These are phyloP conservation scores for Geotria australis DNA, from an alignment of 2,797 vertebrate genomes.

Conservation along the genomic window DNA sequence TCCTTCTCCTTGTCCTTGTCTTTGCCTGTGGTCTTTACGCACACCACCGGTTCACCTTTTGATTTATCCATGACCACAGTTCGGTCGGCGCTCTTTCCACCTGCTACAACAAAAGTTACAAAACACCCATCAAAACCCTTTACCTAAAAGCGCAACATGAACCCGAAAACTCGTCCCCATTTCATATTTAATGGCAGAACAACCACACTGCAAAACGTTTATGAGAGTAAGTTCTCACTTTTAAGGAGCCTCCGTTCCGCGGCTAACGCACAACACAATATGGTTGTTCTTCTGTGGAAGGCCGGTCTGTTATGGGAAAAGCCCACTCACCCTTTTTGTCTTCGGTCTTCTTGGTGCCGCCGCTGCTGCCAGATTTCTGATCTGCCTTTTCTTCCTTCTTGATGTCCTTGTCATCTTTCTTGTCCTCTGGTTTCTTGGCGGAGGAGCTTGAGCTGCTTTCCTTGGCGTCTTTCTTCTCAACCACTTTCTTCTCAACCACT, in stretches of 20 bases:
- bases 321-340: too few species aligned
- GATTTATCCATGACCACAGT: conserved; percentile 89
- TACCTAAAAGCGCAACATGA: too few species aligned
- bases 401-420: conserved; percentile 29
- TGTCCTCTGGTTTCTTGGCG: conserved; percentile 23
- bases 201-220: too few species aligned
- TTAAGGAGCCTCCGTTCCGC: too few species aligned
- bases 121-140: neutral
- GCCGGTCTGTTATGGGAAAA: too few species aligned
- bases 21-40: conserved; percentile 70
- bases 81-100: conserved; percentile 31
- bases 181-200: too few species aligned
- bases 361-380: conserved; percentile 4
- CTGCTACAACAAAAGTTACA: conserved; percentile 5
- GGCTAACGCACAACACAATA: too few species aligned
- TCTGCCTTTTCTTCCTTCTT: conserved; percentile 22
- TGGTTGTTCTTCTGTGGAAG: too few species aligned
- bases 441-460: conserved; percentile 1
- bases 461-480: neutral
- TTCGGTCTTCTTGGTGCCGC: too few species aligned
- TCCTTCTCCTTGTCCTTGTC: conserved; percentile 37
- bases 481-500: neutral
- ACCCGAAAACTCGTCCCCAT: too few species aligned
- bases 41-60: conserved; percentile 85
- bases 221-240: too few species aligned